Evolutionary conservation across 2,888 invertebrate genomes (phyloP), one percentile per base, ranked within the genome.

Genomic region (Trachelus troglodyta): DNA sequence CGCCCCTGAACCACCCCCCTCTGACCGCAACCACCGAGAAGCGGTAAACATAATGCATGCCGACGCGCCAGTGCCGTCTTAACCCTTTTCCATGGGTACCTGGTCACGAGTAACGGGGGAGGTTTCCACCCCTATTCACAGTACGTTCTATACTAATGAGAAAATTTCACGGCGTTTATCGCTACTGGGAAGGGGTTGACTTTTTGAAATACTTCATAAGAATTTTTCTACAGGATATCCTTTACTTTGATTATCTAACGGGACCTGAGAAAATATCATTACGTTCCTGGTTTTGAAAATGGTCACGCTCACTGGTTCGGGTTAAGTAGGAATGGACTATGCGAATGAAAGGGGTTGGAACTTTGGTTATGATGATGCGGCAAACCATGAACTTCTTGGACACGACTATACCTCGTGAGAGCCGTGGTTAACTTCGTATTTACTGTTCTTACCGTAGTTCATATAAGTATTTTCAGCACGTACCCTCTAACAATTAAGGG

Each of bases 11-110:
- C 56, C 56, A 87, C 86, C 84, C 85, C 82, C 83, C 80, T 81
- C 35, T 40, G 79, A 87, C 87, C 87, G 78, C 86, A 87, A 81
- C 81, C 82, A 81, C 74, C 76, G 79, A 76, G 80, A 73, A 80
- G 82, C 79, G 79, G 81, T 85, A 77, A 78, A 81, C 81, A 83
- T 80, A 79, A 79, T 83, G 80, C 78, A 77, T 78, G 75, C 76
- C 37, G 69, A 37, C 77, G 31, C 4, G 12, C 74, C 74, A 74
- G 74, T 74, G 35, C 74, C 74, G 74, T 74, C 74, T 74, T 74
- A 74, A 74, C 74, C 74, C 74, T 74, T 74, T 35, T 34, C 33
- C 34, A 11, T 34, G 9, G 31, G 33, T 71, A 71, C 71, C 71
- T 71, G 71, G 33, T 71, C 34, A 33, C 33, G 31, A 9, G 11